Conservation (phyloP, 1,140 invertebrate genomes). For the Colletes gigas region DNA sequence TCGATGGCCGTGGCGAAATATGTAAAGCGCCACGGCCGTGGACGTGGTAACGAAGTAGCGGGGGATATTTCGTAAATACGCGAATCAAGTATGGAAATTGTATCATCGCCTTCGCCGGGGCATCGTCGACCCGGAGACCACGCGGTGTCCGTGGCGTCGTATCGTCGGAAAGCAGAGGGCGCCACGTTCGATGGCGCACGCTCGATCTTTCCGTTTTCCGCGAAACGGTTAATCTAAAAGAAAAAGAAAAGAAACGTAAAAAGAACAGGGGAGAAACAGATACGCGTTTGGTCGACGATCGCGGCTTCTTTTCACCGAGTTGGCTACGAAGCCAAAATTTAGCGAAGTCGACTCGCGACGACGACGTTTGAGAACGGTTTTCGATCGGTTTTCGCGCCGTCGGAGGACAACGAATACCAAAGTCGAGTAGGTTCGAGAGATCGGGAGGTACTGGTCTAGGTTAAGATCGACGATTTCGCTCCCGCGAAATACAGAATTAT, state of each 20-base stretch:
- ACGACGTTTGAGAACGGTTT: not conserved
- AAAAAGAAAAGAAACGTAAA: not conserved
- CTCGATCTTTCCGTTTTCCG: too few species aligned
- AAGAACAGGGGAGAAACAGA: not conserved
- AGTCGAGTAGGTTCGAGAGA: not conserved
- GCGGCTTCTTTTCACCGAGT: not conserved
- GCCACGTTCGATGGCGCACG: too few species aligned
- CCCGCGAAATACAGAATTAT: not conserved
- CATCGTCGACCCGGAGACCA: not conserved
- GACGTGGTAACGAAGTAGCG: not conserved
- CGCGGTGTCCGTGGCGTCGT: not conserved
- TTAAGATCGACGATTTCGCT: slow-evolving; percentile 13
- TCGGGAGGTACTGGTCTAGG: not conserved
- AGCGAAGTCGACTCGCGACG: not conserved
- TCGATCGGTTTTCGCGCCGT: slow-evolving; percentile 7
- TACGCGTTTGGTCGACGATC: not conserved
- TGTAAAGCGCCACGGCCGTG: not conserved
- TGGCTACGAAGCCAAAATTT: not conserved
- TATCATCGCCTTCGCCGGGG: not conserved
- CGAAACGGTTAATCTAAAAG: too few species aligned
- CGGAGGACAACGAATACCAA: slow-evolving; percentile 1
- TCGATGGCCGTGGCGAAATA: not conserved
- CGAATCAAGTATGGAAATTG: not conserved
- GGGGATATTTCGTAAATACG: not conserved
- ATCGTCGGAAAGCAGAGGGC: not conserved